Base-by-base conservation (phyloP, 2,888 invertebrate species). In the Pollenia amentaria region DNA sequence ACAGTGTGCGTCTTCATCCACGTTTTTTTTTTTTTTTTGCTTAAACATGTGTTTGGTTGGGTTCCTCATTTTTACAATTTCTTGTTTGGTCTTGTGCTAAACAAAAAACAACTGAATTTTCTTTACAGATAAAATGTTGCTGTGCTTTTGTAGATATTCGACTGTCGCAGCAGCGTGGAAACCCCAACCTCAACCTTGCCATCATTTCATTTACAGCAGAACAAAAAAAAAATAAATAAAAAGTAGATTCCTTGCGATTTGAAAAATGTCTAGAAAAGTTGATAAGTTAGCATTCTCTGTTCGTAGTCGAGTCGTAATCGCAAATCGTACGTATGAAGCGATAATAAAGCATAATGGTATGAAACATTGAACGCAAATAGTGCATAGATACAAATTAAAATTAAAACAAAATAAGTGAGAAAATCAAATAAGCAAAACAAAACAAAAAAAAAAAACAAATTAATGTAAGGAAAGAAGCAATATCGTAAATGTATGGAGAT, bases 301-400 rank as follows among this genome's bases (percentile, higher is more conserved):
- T 55, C 40, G 72, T 65, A 38, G 55, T 53, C 64, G 64, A 38
- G 55, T 53, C 64, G 64, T 72, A 80, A 79, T 79, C 62, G 62
- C 72, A 79, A 64, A 86, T 86, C 75, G 85, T 84, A 76, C 69
- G 55, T 70, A 87, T 73, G 44, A 40, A 80, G 87, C 77, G 87
- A 87, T 87, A 84, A 87, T 84, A 84, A 87, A 84, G 80, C 80
- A 87, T 84, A 42, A 84, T 87, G 81, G 51, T 73, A 81, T 81
- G 72, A 76, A 85, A 81, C 64, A 81, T 77, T 81, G 57, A 79
- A 73, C 78, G 67, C 67, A 67, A 84, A 84, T 84, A 85, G 76
- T 57, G 70, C 85, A 70, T 72, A 72, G 64, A 76, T 55, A 77
- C 72, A 70, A 70, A 65, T 77, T 75, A 64, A 80, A 65, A 72